Conservation (phyloP, 1,140 invertebrate genomes). For the Parapsyche elsis region DNA sequence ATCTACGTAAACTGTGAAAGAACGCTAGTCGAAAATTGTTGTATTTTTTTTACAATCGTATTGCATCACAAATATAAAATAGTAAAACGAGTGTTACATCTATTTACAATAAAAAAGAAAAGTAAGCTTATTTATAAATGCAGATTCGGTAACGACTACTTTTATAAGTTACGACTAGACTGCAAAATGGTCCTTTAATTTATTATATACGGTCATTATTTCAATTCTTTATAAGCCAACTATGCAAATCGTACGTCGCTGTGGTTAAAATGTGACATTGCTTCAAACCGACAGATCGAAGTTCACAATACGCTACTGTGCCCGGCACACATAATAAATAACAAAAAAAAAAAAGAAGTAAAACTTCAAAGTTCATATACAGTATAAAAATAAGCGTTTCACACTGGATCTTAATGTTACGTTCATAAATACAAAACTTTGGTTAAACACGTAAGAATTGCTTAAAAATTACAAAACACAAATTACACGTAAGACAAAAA, state of each 20-base stretch:
- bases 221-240: not conserved
- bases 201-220: not conserved
- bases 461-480: not conserved
- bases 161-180: slow-evolving; percentile 30
- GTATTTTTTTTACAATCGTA: not conserved
- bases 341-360: not conserved
- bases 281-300: too few species aligned
- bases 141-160: slow-evolving; percentile 32
- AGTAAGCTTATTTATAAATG: slow-evolving; percentile 12
- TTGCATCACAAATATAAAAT: not conserved
- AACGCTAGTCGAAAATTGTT: not conserved
- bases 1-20: not conserved
- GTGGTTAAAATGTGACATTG: not conserved
- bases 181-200: slow-evolving; percentile 12
- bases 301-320: too few species aligned
- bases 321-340: not conserved
- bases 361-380: not conserved
- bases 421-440: slow-evolving; percentile 36
- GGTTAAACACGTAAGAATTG: slow-evolving; percentile 28
- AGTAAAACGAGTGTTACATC: slow-evolving; percentile 11
- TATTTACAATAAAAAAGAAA: not conserved
- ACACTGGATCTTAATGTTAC: slow-evolving; percentile 36
- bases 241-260: not conserved
- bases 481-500: not conserved
- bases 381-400: slow-evolving; percentile 48